Evolutionary conservation across 2,888 invertebrate species (phyloP), one percentile per base, ranked within the genome.

Genomic region (Ophraella communa): DNA sequence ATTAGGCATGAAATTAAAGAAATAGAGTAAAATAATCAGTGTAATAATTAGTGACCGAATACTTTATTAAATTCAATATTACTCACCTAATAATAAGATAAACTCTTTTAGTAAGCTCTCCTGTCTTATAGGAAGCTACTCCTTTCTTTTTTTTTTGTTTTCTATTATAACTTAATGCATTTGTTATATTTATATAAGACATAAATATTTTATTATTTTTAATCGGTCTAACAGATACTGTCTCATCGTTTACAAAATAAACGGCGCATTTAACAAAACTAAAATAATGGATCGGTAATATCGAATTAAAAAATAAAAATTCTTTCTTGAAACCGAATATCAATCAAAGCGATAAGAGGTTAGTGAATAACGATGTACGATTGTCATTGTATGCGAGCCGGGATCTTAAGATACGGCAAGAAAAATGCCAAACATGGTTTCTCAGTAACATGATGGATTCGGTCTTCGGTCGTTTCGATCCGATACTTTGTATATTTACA

Each of bases 381-480:
- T 65, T 68, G 68, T 68, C 65, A 64, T 59, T 55, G 55, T 68
- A 47, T 52, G 54, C 59, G 39, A 53, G 56, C 59, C 60, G 33
- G 64, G 64, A 59, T 58, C 55, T 21, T 35, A 56, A 44, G 66
- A 62, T 54, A 49, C 61, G 64, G 62, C 64, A 73, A 76, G 75
- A 75, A 66, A 71, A 75, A 76, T 73, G 73, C 73, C 73, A 74
- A n/a, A 75, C 74, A 69, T 69, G 65, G 71, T 72, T 72, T 71
- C 71, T 74, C 62, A 66, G 74, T 73, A 74, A 73, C 55, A 59
- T 53, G 55, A 59, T 56, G 49, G 27, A 73, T 74, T 71, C 78
- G 78, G 77, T 78, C 76, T 78, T 69, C 70, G 72, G 74, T 73
- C 70, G 70, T 69, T 71, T 62, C 39, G 62, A 63, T 66, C 69